Evolutionary conservation across 2,888 invertebrate genomes (phyloP).

Genomic region (Campoplex nolae): DNA sequence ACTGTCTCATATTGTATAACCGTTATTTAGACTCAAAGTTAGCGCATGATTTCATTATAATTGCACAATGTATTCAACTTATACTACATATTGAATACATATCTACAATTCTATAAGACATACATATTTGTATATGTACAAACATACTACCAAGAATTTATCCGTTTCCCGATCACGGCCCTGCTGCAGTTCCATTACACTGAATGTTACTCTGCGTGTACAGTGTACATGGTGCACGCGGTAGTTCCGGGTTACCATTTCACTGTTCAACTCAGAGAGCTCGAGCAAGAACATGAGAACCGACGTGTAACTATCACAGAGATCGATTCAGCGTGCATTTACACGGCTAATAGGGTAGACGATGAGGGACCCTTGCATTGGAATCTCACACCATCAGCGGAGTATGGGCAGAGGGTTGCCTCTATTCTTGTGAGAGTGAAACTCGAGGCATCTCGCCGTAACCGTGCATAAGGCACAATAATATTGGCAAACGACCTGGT

Average conservation of each 20-base stretch:
- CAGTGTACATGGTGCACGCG: constrained; percentile 26
- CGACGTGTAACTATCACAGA: constrained; percentile 71
- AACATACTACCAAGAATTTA: not conserved
- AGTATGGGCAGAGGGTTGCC: constrained; percentile 42
- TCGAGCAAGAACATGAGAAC: constrained; percentile 58
- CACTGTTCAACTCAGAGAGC: constrained; percentile 57
- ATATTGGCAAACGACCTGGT: constrained; percentile 47
- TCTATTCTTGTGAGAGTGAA: not conserved
- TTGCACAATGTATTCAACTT: constrained; percentile 4
- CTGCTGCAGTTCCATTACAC: constrained; percentile 9
- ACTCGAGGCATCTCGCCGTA: constrained; percentile 10
- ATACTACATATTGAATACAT: not conserved
- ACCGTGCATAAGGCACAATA: constrained; percentile 12
- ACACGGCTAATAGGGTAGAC: constrained; percentile 73
- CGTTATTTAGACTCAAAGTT: not conserved
- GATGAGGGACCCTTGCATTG: constrained; percentile 49
- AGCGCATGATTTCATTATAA: constrained; percentile 13
- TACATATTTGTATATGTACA: not conserved
- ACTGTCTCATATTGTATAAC: not conserved
- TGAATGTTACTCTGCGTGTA: constrained; percentile 31
- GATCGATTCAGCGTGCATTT: constrained; percentile 74
- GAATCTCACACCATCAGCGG: constrained; percentile 40
- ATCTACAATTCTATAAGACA: not conserved
- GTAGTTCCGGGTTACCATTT: constrained; percentile 41
- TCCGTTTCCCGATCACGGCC: not conserved